Conservation (phyloP, 2,888 invertebrate genomes). For the Netelia melanura region DNA sequence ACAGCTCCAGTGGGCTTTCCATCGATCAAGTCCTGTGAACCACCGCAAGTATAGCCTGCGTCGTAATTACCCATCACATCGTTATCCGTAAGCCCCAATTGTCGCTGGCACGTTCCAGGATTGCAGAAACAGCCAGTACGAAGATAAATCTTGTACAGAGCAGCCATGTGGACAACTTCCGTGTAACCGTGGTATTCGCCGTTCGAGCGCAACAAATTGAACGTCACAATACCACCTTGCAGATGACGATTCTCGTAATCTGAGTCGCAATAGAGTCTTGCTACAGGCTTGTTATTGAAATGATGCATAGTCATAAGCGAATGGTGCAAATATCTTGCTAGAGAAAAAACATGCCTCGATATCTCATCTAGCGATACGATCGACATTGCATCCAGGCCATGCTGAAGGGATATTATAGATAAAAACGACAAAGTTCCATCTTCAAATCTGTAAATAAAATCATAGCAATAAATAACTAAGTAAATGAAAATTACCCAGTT, state of each 20-base stretch:
- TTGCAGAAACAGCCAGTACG: conserved; percentile 99
- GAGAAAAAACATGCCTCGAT: conserved; percentile 90
- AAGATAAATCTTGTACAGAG: conserved; percentile 93
- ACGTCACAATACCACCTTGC: conserved; percentile 96
- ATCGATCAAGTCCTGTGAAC: conserved; percentile 93
- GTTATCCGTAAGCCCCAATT: conserved; percentile 89
- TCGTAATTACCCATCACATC: conserved; percentile 92
- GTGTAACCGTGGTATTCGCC: conserved; percentile 94
- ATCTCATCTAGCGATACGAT: conserved; percentile 87
- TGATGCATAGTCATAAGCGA: conserved; percentile 89
- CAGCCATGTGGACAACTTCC: conserved; percentile 96
- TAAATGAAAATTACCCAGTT: too few relatives aligned
- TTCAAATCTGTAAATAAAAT: conserved; percentile 90
- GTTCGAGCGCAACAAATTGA: conserved; percentile 92
- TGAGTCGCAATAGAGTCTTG: conserved; percentile 90
- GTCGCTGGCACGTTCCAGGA: conserved; percentile 96
- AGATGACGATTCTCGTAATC: conserved; percentile 87
- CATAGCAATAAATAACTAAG: neutral
- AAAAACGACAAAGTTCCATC: conserved; percentile 97
- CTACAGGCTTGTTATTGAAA: conserved; percentile 89
- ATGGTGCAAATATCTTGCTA: conserved; percentile 91
- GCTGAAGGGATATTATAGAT: conserved; percentile 92
- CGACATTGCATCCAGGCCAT: conserved; percentile 92
- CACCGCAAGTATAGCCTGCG: conserved; percentile 96
- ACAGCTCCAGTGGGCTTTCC: conserved; percentile 97